These are phyloP conservation scores for Nycticorax nycticorax DNA, from an alignment of 2,113 vertebrate genomes.

Conservation along the genomic window DNA sequence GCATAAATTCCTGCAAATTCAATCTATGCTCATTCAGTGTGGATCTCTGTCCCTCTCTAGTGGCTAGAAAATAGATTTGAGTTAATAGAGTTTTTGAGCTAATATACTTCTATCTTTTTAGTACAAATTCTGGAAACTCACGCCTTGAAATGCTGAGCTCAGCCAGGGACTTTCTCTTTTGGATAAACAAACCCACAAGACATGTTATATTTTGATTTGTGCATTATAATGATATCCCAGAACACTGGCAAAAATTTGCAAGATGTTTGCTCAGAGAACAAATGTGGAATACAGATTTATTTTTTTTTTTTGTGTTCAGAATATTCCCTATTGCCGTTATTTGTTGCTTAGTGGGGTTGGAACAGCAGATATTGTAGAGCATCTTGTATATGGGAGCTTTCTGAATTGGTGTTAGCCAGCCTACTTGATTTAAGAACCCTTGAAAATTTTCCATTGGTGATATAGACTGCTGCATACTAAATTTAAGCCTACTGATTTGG, in stretches of 20 bases:
- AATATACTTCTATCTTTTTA: neutral
- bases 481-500: neutral
- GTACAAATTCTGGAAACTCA: neutral
- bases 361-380: neutral
- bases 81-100: neutral
- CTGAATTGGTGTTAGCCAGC: neutral
- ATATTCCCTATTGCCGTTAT: neutral
- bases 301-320: neutral
- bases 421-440: neutral
- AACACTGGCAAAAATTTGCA: neutral
- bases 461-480: neutral
- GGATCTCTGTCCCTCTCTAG: conserved; percentile 61
- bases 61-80: conserved; percentile 27
- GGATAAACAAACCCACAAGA: neutral
- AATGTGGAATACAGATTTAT: neutral
- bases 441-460: neutral
- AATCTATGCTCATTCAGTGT: neutral
- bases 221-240: neutral
- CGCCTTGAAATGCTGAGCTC: neutral
- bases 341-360: neutral
- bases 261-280: neutral
- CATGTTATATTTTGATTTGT: neutral
- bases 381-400: neutral
- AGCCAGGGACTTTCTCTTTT: neutral
- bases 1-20: conserved; percentile 15